phyloP scores from a whole-genome alignment of 2,888 invertebrate species.

The Sepiola atlantica region DNA sequence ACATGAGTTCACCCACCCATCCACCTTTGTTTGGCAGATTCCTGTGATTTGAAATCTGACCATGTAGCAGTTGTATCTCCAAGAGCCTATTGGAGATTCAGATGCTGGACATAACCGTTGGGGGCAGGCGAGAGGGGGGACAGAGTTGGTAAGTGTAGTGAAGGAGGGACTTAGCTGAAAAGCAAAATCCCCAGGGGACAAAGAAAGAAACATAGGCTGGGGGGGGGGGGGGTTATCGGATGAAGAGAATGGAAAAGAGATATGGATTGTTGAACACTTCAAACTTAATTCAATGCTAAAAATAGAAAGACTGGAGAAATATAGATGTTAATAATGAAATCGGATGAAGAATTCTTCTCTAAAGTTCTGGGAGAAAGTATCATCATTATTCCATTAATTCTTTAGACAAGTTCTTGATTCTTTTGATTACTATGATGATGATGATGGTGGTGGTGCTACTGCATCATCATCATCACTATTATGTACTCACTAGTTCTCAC shows the following conservation, averaged over 20 bases:
- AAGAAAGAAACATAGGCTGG: neutral
- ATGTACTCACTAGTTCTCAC: too few relatives aligned
- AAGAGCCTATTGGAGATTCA: neutral
- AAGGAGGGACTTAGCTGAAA: neutral
- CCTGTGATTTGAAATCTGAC: conserved; percentile 21
- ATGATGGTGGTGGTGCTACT: too few relatives aligned
- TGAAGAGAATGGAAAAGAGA: neutral
- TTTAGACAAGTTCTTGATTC: neutral
- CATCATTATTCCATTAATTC: neutral
- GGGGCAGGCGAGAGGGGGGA: neutral
- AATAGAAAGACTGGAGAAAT: neutral
- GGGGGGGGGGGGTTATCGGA: neutral
- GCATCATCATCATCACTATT: too few relatives aligned
- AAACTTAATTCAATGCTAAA: neutral
- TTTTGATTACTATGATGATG: too few relatives aligned
- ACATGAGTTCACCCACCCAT: neutral
- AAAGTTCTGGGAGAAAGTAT: neutral
- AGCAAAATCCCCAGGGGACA: neutral
- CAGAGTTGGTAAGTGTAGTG: neutral
- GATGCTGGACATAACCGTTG: neutral
- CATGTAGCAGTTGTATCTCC: conserved; percentile 18
- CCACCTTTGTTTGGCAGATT: neutral
- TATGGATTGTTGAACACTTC: neutral
- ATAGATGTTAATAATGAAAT: neutral
- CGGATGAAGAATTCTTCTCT: neutral